phyloP scores from a whole-genome alignment of 2,113 vertebrate genomes.

The Cottus gobio region DNA sequence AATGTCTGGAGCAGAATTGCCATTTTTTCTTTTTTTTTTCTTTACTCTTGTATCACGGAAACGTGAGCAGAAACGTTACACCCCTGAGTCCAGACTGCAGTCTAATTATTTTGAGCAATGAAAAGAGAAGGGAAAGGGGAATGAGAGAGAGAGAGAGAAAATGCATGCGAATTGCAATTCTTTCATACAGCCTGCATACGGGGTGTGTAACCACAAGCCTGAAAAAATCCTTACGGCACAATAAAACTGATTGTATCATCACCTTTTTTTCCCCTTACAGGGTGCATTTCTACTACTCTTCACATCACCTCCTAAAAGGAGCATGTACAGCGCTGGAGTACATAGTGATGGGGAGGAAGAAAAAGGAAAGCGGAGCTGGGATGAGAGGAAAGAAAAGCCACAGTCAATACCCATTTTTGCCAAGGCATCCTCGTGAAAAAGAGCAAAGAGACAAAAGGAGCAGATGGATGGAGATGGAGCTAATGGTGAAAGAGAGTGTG shows the following conservation, averaged over 20 bases:
- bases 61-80: constrained; percentile 74
- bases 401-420: constrained; percentile 77
- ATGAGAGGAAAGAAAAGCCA: constrained; percentile 68
- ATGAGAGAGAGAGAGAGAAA: constrained; percentile 43
- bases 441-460: constrained; percentile 73
- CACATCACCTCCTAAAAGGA: constrained; percentile 73
- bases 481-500: constrained; percentile 75
- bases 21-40: constrained; percentile 8
- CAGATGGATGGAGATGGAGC: constrained; percentile 77
- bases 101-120: constrained; percentile 81
- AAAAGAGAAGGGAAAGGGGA: constrained; percentile 65
- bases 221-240: constrained; percentile 84
- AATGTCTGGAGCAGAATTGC: constrained; percentile 74
- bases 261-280: constrained; percentile 84
- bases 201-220: constrained; percentile 76
- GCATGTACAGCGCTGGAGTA: constrained; percentile 58
- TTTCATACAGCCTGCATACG: constrained; percentile 80
- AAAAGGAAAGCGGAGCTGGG: constrained; percentile 34
- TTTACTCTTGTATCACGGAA: constrained; percentile 65
- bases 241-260: constrained; percentile 84
- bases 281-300: constrained; percentile 77
- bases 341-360: constrained; percentile 29
- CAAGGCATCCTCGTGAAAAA: constrained; percentile 70
- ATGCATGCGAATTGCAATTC: constrained; percentile 79
- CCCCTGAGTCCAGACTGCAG: constrained; percentile 76